Percentiles rank a stretch among this genome's conserved stretches.
phyloP scores from a whole-genome alignment of 2,797 vertebrate genomes.

The Arremon aurantiirostris region DNA sequence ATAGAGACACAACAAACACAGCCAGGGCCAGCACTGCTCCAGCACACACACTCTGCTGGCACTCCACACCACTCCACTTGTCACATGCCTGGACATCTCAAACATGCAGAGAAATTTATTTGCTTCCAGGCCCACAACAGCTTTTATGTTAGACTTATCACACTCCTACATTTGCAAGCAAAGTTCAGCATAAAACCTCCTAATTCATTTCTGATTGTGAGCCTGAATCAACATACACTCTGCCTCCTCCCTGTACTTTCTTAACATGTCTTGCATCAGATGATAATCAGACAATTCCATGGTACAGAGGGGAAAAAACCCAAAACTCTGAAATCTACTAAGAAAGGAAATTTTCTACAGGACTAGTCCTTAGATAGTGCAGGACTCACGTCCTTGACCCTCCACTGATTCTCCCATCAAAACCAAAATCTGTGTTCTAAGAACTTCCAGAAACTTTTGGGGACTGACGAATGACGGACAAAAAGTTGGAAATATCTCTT shows the following conservation, averaged over 20 bases:
- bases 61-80: neutral
- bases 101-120: neutral
- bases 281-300: neutral
- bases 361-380: neutral
- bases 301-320: rapidly evolving
- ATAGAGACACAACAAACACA: neutral
- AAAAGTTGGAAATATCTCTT: neutral
- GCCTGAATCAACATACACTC: neutral
- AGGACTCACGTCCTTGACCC: neutral
- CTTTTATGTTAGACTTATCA: neutral
- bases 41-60: neutral
- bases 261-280: neutral
- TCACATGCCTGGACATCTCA: neutral
- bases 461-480: neutral
- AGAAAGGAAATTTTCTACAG: neutral
- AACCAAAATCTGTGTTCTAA: neutral
- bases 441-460: neutral
- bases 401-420: neutral
- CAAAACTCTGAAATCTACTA: neutral
- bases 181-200: neutral
- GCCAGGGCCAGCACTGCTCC: neutral
- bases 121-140: neutral
- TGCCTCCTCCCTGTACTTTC: neutral
- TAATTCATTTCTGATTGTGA: neutral
- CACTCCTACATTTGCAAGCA: neutral